Percentiles rank a stretch among this genome's conserved stretches.
Conservation (phyloP, 1,140 invertebrate species). For the Dendrolimus kikuchii region DNA sequence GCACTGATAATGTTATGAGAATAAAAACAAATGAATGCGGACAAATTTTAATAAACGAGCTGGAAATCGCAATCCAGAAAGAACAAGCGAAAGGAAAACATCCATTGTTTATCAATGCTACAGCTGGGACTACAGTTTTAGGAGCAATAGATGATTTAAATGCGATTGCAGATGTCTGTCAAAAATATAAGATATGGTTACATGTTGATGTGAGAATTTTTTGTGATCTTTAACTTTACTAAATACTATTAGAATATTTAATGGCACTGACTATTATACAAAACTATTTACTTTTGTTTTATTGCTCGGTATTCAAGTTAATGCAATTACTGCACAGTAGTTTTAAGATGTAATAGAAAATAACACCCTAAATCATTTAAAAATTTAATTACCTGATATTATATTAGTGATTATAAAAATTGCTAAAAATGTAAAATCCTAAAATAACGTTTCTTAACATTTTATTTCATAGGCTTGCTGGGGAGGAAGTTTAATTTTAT, state of each 20-base stretch:
- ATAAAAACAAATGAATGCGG: constrained; percentile 80
- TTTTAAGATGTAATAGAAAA: too few species aligned
- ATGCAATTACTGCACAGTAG: too few species aligned
- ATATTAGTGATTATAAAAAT: constrained; percentile 13
- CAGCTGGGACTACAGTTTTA: constrained; percentile 84
- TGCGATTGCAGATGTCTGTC: constrained; percentile 80
- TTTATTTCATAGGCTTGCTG: constrained; percentile 80
- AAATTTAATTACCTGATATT: background rate
- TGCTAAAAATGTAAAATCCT: background rate
- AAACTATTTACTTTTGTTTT: too few species aligned
- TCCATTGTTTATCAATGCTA: constrained; percentile 82
- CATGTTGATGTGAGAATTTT: constrained; percentile 84
- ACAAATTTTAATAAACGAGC: constrained; percentile 75
- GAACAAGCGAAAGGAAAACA: constrained; percentile 60
- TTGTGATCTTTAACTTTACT: background rate
- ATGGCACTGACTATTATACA: too few species aligned
- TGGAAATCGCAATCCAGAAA: constrained; percentile 72
- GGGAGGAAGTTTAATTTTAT: constrained; percentile 85
- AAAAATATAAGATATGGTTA: constrained; percentile 81
- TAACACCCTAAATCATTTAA: too few species aligned
- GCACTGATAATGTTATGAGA: constrained; percentile 80
- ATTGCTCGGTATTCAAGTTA: too few species aligned
- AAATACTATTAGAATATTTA: too few species aligned
- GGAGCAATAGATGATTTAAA: constrained; percentile 89
- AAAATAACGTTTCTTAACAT: constrained; percentile 12